Evolutionary conservation across 2,113 vertebrate species (phyloP).

Genomic region (Chascanopsetta lugubris): DNA sequence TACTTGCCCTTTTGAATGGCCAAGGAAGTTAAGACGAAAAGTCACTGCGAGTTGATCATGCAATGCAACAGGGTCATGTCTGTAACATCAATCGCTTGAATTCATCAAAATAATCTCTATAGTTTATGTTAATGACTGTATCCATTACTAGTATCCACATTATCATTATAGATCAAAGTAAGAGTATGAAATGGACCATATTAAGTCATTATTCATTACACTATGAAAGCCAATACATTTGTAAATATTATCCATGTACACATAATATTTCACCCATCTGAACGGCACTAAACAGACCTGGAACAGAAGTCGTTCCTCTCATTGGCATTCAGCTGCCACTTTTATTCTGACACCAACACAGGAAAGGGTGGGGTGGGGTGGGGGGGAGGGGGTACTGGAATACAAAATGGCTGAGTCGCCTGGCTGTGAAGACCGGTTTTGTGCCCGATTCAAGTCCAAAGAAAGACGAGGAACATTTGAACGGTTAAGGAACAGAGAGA

Average conservation of each 20-base stretch:
- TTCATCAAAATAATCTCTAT: too few species aligned
- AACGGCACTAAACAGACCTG: conserved; percentile 31
- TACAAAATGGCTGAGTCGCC: conserved; percentile 51
- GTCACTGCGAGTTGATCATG: too few species aligned
- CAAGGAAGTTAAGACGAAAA: too few species aligned
- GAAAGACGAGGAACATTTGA: conserved; percentile 41
- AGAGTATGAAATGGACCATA: conserved; percentile 5
- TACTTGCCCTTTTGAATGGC: too few species aligned
- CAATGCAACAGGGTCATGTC: too few species aligned
- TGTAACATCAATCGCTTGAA: too few species aligned
- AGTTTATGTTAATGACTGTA: conserved; percentile 18
- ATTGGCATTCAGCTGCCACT: conserved; percentile 52
- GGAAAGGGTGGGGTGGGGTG: too few species aligned
- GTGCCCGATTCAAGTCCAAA: conserved; percentile 53
- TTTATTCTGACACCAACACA: conserved; percentile 51
- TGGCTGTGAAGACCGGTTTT: conserved; percentile 45
- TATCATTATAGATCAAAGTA: conserved; percentile 9
- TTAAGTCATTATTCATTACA: conserved; percentile 3
- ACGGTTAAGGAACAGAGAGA: conserved; percentile 33
- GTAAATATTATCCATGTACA: conserved; percentile 38
- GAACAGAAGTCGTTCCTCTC: conserved; percentile 39
- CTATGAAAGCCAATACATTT: conserved; percentile 5
- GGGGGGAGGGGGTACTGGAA: conserved; percentile 45
- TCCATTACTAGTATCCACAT: not conserved
- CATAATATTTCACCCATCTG: conserved; percentile 25